phyloP scores from a whole-genome alignment of 2,797 vertebrate species.

The Caiman crocodilus region DNA sequence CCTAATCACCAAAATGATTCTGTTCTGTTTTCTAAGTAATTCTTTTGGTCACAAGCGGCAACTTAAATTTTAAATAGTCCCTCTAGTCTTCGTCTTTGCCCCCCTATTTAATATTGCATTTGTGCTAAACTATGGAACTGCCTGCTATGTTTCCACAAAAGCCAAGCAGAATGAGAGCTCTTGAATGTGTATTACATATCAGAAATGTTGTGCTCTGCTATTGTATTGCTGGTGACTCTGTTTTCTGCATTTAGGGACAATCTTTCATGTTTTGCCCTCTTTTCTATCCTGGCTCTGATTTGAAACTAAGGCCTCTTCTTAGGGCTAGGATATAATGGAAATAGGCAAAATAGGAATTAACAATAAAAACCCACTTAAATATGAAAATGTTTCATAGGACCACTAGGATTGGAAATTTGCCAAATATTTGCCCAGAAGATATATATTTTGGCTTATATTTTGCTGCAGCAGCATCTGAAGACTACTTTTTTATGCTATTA shows the following conservation, averaged over 20 bases:
- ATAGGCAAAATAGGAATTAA: neutral
- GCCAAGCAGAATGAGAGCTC: constrained; percentile 9
- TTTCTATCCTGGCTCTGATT: neutral
- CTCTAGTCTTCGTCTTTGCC: neutral
- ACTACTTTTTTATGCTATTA: neutral
- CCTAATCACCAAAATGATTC: neutral
- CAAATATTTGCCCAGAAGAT: neutral
- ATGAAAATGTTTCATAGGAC: neutral
- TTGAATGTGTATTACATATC: constrained; percentile 17
- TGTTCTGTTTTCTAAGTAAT: neutral
- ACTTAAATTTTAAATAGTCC: neutral
- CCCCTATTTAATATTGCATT: constrained; percentile 46
- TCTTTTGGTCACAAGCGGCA: rapidly evolving
- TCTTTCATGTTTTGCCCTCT: neutral
- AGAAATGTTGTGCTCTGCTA: neutral
- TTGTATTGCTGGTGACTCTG: neutral
- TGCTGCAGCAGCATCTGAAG: neutral
- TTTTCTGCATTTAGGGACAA: neutral
- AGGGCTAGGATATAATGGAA: neutral
- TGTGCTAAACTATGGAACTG: constrained; percentile 6
- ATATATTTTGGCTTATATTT: neutral
- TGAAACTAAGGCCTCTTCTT: neutral
- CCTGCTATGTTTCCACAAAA: neutral
- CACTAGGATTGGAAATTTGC: neutral
- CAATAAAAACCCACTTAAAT: neutral